Conservation (phyloP, 2,113 vertebrate species). For the Philantomba maxwellii region DNA sequence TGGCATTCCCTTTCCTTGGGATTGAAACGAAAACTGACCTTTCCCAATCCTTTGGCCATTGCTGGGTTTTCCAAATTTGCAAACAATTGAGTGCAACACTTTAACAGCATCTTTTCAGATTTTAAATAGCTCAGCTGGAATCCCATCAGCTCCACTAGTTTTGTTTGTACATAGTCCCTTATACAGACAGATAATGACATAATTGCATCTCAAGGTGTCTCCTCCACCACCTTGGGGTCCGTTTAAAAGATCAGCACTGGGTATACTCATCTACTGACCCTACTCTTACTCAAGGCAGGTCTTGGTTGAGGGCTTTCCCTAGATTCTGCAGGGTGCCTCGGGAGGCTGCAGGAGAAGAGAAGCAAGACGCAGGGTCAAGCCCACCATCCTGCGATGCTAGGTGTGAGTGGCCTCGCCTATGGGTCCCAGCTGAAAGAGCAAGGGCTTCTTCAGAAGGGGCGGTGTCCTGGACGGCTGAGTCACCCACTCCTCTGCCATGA, state of each 20-base stretch:
- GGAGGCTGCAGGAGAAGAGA: neutral
- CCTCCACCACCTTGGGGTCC: neutral
- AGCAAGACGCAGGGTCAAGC: neutral
- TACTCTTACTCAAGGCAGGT: neutral
- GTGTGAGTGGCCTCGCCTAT: neutral
- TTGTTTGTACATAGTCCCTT: neutral
- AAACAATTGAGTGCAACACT: neutral
- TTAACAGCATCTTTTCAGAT: neutral
- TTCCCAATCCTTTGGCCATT: neutral
- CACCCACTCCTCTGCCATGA: neutral
- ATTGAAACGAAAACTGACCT: neutral
- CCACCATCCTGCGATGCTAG: neutral
- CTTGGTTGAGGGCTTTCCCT: neutral
- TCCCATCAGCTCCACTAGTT: neutral
- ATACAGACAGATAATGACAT: neutral
- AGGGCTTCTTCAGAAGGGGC: neutral
- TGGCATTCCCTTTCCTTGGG: neutral
- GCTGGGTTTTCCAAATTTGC: neutral
- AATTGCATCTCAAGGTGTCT: fast-evolving
- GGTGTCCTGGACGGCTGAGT: neutral
- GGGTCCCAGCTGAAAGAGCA: neutral
- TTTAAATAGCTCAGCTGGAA: neutral
- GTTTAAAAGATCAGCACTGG: neutral
- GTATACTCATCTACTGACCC: neutral
- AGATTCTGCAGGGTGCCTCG: neutral